These are phyloP conservation scores for Rhingia rostrata DNA, from an alignment of 2,888 invertebrate genomes.

Conservation along the genomic window DNA sequence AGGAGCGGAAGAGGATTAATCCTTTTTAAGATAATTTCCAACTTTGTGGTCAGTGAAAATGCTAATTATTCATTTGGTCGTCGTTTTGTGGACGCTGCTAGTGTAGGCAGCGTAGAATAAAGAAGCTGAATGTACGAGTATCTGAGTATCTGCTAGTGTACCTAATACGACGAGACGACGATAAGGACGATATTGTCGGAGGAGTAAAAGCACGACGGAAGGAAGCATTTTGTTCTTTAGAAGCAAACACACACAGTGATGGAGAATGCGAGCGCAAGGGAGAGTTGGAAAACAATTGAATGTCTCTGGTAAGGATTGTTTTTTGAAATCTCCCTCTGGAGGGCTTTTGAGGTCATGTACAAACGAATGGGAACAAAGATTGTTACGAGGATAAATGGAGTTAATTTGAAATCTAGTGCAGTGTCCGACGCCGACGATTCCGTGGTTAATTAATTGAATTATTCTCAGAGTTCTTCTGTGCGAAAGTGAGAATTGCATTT, in stretches of 20 bases:
- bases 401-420: slow-evolving; percentile 32
- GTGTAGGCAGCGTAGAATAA: slow-evolving; percentile 14
- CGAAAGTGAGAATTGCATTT: slow-evolving; percentile 38
- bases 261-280: too few species aligned
- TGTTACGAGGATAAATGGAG: slow-evolving; percentile 36
- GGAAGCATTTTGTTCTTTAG: slow-evolving; percentile 1
- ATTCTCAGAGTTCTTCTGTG: slow-evolving; percentile 9
- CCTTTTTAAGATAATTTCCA: slow-evolving; percentile 46
- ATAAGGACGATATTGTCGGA: background rate
- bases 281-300: slow-evolving; percentile 17
- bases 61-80: slow-evolving; percentile 44
- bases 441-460: slow-evolving; percentile 40
- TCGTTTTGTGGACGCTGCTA: slow-evolving; percentile 38
- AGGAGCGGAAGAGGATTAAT: slow-evolving; percentile 13
- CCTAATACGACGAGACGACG: slow-evolving; percentile 2
- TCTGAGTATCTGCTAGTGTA: background rate
- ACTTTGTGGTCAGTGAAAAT: slow-evolving; percentile 46
- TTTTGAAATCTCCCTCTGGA: slow-evolving; percentile 19
- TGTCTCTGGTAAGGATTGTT: slow-evolving; percentile 15
- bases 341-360: slow-evolving; percentile 34
- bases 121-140: slow-evolving; percentile 10
- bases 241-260: background rate
- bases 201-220: background rate
- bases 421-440: slow-evolving; percentile 27
- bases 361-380: slow-evolving; percentile 36